These are phyloP conservation scores for Laticauda laticaudata DNA, from an alignment of 2,113 vertebrate species.

Conservation along the genomic window DNA sequence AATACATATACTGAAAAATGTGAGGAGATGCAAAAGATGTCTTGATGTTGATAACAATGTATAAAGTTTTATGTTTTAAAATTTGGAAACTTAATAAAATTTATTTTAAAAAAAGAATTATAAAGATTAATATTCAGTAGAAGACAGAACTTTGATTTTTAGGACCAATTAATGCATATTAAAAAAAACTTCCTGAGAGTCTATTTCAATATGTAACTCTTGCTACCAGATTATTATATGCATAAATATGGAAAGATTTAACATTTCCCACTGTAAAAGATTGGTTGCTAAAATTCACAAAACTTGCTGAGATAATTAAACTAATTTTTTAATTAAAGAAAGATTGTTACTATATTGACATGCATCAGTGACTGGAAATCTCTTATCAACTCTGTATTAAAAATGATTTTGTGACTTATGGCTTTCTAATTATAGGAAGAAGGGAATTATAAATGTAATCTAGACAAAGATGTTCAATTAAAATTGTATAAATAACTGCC, in stretches of 20 bases:
- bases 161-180: background rate
- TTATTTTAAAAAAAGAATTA: too few species aligned
- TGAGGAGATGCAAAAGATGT: too few species aligned
- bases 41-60: too few species aligned
- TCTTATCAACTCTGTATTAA: background rate
- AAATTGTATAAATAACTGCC: background rate
- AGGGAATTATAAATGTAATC: background rate
- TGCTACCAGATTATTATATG: background rate
- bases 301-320: background rate
- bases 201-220: background rate
- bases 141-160: background rate
- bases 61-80: too few species aligned
- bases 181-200: background rate
- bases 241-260: background rate
- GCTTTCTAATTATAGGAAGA: background rate
- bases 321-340: background rate
- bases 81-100: too few species aligned
- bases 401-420: background rate
- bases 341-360: background rate
- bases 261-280: background rate
- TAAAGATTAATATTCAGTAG: background rate
- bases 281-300: background rate
- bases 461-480: background rate
- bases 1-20: too few species aligned
- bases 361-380: background rate